phyloP scores from a whole-genome alignment of 1,140 invertebrate genomes.

The Neodiprion lecontei region DNA sequence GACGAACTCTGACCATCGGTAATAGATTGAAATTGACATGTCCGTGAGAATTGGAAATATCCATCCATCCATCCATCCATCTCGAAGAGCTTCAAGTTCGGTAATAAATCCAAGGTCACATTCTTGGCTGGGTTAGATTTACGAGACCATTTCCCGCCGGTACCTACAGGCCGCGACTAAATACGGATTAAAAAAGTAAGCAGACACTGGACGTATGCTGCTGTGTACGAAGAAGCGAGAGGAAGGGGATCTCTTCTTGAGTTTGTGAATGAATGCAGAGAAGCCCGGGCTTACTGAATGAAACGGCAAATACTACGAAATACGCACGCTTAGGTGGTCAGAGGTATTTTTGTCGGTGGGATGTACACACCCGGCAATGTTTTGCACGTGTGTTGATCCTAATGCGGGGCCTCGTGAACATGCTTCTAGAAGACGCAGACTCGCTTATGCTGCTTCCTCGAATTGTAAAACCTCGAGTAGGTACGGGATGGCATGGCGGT shows the following conservation, averaged over 20 bases:
- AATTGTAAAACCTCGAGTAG: background rate
- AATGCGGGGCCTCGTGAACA: background rate
- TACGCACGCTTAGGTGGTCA: conserved; percentile 1
- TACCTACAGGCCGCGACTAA: background rate
- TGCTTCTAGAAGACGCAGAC: background rate
- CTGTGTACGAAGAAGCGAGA: background rate
- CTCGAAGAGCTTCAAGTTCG: background rate
- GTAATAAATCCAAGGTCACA: background rate
- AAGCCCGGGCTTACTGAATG: background rate
- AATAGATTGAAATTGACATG: background rate
- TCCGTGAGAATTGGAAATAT: background rate
- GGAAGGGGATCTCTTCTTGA: background rate
- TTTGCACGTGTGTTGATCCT: background rate
- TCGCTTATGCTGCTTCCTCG: background rate
- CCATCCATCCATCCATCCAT: background rate
- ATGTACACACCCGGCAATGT: background rate
- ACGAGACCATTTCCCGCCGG: conserved; percentile 5
- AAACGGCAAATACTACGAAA: conserved; percentile 1
- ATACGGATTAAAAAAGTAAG: conserved; percentile 4
- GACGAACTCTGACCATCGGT: background rate
- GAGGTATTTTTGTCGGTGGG: background rate
- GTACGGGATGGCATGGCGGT: background rate
- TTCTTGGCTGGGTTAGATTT: background rate
- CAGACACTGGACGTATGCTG: background rate
- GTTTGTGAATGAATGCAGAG: background rate